These are phyloP conservation scores for Clanis bilineata DNA, from an alignment of 2,888 invertebrate genomes.

Conservation along the genomic window DNA sequence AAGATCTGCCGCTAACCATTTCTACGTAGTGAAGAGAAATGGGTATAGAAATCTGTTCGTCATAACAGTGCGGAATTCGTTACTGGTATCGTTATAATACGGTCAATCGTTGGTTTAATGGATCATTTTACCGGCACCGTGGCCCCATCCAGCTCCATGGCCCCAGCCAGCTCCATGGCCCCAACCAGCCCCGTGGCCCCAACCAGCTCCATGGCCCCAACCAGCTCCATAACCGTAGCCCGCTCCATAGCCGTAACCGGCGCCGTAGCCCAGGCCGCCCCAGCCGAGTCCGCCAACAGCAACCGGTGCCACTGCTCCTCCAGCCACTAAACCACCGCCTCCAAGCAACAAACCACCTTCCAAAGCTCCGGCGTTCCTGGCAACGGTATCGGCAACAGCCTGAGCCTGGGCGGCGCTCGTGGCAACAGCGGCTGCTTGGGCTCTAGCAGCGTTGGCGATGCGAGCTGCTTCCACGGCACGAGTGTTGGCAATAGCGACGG, in stretches of 20 bases:
- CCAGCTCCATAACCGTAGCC: constrained; percentile 35
- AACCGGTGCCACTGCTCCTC: constrained; percentile 27
- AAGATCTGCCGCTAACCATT: constrained; percentile 73
- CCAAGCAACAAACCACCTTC: constrained; percentile 62
- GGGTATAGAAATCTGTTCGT: constrained; percentile 64
- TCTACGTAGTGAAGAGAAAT: constrained; percentile 60
- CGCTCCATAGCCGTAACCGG: constrained; percentile 33
- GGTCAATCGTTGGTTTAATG: constrained; percentile 26
- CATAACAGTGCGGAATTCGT: constrained; percentile 39
- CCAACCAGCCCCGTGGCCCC: constrained; percentile 35
- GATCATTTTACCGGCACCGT: constrained; percentile 33
- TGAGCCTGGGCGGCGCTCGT: constrained; percentile 64
- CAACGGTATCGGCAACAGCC: constrained; percentile 62
- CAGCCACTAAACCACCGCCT: constrained; percentile 36
- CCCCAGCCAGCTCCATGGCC: constrained; percentile 35
- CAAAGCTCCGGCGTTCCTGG: constrained; percentile 49
- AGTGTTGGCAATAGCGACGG: constrained; percentile 69
- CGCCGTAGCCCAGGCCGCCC: constrained; percentile 31
- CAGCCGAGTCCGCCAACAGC: constrained; percentile 40
- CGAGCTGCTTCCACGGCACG: constrained; percentile 71
- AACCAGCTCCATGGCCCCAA: constrained; percentile 28
- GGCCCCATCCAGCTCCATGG: constrained; percentile 31
- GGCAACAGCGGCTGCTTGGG: constrained; percentile 58
- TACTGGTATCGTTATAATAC: constrained; percentile 30
- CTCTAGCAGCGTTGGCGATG: constrained; percentile 60